Percentiles rank a stretch among this genome's conserved stretches.
Conservation (phyloP, 2,888 invertebrate genomes). For the Patella pellucida region DNA sequence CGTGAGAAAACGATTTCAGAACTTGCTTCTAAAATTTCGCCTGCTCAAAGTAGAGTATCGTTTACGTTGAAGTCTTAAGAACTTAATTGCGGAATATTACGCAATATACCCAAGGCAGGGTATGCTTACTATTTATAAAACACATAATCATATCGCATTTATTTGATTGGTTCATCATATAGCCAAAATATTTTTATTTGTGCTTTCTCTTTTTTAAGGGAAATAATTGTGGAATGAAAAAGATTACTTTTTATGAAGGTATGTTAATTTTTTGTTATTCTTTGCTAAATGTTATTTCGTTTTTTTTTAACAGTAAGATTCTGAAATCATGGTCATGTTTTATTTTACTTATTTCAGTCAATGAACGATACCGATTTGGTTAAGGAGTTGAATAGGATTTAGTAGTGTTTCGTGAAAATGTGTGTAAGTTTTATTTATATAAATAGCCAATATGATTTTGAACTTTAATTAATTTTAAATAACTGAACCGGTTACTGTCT, state of each 20-base stretch:
- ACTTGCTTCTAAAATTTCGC: too few relatives aligned
- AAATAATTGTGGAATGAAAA: constrained; percentile 44
- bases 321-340: not conserved
- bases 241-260: constrained; percentile 47
- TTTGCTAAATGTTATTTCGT: not conserved
- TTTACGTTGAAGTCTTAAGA: too few relatives aligned
- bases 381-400: not conserved
- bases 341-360: not conserved
- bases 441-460: too few relatives aligned
- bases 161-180: not conserved
- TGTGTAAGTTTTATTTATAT: too few relatives aligned
- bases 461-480: too few relatives aligned
- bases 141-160: not conserved
- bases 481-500: too few relatives aligned
- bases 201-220: constrained; percentile 33
- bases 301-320: not conserved
- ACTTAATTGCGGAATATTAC: not conserved
- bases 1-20: too few relatives aligned
- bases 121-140: not conserved
- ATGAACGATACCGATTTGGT: constrained; percentile 7
- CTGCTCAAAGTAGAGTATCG: too few relatives aligned
- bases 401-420: too few relatives aligned
- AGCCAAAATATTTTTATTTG: not conserved
- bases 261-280: not conserved
- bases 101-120: not conserved